A percentile compares a stretch with the other conserved stretches of the same genome.
These are phyloP conservation scores for Ceratosolen fusciceps DNA, from an alignment of 1,140 invertebrate genomes.

Conservation along the genomic window DNA sequence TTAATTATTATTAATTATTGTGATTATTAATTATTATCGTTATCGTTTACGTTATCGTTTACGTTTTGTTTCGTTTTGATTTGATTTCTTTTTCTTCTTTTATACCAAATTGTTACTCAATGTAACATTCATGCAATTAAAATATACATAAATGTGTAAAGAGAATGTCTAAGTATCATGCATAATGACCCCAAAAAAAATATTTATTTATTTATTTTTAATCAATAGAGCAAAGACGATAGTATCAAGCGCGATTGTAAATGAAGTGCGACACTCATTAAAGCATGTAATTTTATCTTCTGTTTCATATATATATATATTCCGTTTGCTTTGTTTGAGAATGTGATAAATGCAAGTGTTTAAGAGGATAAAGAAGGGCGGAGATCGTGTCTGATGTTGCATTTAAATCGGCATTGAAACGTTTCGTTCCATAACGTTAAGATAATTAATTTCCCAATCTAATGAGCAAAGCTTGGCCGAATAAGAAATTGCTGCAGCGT, in stretches of 20 bases:
- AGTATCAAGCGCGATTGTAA: constrained; percentile 29
- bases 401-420: constrained; percentile 25
- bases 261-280: constrained; percentile 5
- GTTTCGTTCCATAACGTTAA: neutral
- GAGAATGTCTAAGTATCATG: constrained; percentile 30
- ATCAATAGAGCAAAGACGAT: constrained; percentile 22
- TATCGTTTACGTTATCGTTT: neutral
- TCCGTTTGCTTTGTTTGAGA: too few species aligned
- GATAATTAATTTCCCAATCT: constrained; percentile 39
- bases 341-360: too few species aligned
- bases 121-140: constrained; percentile 27
- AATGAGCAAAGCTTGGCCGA: constrained; percentile 35
- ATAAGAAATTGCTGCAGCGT: constrained; percentile 38
- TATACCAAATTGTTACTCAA: neutral
- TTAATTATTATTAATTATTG: too few species aligned
- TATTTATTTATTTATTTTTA: too few species aligned
- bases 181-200: constrained; percentile 32
- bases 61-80: neutral
- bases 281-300: too few species aligned
- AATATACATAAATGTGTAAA: constrained; percentile 2
- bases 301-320: too few species aligned
- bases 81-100: neutral
- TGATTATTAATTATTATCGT: too few species aligned
- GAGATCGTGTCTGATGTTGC: neutral
- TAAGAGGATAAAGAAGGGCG: too few species aligned